Evolutionary conservation across 1,140 invertebrate genomes (phyloP), one percentile per base, ranked within the genome.

Genomic region (Nomia melanderi): DNA sequence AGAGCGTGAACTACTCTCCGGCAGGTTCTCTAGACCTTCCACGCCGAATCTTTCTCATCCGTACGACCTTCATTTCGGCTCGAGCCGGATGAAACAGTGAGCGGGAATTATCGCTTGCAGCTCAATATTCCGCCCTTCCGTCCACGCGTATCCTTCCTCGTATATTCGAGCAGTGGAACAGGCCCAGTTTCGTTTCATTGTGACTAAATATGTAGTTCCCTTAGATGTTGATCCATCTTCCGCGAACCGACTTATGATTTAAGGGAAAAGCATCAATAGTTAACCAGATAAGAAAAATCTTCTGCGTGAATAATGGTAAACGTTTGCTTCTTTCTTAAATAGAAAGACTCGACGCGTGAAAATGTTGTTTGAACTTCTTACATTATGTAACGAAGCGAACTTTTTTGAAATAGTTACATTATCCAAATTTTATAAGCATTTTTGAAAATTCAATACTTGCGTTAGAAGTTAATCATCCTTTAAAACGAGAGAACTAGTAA

Each of bases 1-100:
- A 8, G 47, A 53, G 44, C 70, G 69, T 75, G 71, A 85, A 78
- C 74, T 53, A 78, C 78, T 41, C 54, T 29, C 64, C 41, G 14
- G 17, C 12, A 20, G 62, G 47, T 25, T 29, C 12, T 25, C 36
- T 41, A 11, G 66, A 67, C 27, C 47, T 36, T 64, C 54, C 60
- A 17, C 25, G n/a, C 31, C 29, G 23, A 83, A 57, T 77, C 63
- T 73, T 73, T 63, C 69, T 33, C 74, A 56, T 57, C 39, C 56
- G 57, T 39, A 66, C 57, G 8, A 17, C 25, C 36, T 39, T 20
- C 62, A 29, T 47, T 33, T 5, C 47, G 23, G 53, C 36, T 69
- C 36, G 20, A 23, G 7, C 17, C 23, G 25, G 27, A 76, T 76
- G 59, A 74, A 74, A 66, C 63, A 36, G 63, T 23, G n/a, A 25